phyloP scores from a whole-genome alignment of 2,113 vertebrate species.

The Coracopsis vasa region DNA sequence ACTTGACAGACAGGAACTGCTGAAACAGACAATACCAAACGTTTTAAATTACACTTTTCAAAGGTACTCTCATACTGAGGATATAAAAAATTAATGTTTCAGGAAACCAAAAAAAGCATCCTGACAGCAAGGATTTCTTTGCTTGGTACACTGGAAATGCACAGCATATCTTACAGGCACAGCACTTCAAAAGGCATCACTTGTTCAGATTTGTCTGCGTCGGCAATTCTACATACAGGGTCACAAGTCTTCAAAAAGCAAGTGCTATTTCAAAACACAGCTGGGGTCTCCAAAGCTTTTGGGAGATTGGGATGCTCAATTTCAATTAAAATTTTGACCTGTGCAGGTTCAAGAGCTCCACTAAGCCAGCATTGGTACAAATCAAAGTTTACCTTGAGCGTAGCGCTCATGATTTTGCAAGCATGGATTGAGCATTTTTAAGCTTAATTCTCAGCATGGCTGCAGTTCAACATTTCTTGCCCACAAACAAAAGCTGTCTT shows the following conservation, averaged over 20 bases:
- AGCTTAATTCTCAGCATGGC: not conserved
- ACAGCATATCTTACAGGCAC: not conserved
- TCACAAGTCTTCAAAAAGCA: not conserved
- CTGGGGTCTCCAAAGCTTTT: conserved; percentile 17
- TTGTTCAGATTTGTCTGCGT: not conserved
- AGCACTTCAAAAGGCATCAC: not conserved
- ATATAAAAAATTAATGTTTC: not conserved
- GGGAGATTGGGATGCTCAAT: not conserved
- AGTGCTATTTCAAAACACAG: conserved; percentile 23
- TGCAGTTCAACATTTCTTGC: not conserved
- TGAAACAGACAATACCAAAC: not conserved
- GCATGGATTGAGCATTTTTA: not conserved
- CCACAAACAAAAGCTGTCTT: not conserved
- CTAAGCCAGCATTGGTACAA: not conserved
- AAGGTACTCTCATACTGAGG: not conserved
- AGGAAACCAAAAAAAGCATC: not conserved
- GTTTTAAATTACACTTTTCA: not conserved
- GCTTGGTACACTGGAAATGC: not conserved
- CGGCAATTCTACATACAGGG: not conserved
- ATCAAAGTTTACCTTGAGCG: not conserved
- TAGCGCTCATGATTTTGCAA: not conserved
- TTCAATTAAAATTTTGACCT: conserved; percentile 2
- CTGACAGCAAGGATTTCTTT: not conserved
- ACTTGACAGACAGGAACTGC: not conserved
- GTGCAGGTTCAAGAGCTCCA: not conserved